These are phyloP conservation scores for Spinus pinus DNA, from an alignment of 2,797 vertebrate genomes.

Conservation along the genomic window DNA sequence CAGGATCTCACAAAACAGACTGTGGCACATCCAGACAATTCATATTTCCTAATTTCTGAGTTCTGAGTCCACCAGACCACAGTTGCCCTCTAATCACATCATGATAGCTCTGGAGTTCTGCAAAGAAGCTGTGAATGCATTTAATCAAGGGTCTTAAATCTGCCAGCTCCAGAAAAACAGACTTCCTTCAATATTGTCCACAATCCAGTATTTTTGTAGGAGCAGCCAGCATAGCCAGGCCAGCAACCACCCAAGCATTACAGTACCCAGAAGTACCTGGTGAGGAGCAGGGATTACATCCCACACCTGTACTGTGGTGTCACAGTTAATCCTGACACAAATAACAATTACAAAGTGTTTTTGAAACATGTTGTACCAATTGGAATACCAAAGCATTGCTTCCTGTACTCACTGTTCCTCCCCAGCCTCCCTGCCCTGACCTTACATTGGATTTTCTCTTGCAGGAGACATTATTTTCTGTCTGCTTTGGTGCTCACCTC, in stretches of 20 bases:
- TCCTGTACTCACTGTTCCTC: background rate
- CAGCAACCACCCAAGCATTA: background rate
- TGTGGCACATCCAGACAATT: background rate
- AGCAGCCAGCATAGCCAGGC: background rate
- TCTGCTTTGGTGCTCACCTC: background rate
- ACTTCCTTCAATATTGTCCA: background rate
- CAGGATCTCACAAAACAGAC: background rate
- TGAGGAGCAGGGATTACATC: background rate
- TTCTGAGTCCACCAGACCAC: background rate
- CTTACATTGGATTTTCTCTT: background rate
- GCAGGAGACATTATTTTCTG: background rate
- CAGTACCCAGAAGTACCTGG: background rate
- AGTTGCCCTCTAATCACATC: slow-evolving; percentile 4
- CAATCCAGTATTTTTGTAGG: background rate
- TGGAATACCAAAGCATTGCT: background rate
- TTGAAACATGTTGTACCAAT: background rate
- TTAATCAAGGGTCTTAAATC: background rate
- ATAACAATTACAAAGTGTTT: background rate
- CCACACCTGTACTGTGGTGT: background rate
- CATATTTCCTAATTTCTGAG: background rate
- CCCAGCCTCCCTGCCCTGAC: background rate
- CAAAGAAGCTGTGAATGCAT: background rate
- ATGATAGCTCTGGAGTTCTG: background rate
- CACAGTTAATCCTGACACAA: background rate
- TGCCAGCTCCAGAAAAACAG: background rate